Conservation (phyloP, 2,797 vertebrate species). For the Sebastes vulpes region DNA sequence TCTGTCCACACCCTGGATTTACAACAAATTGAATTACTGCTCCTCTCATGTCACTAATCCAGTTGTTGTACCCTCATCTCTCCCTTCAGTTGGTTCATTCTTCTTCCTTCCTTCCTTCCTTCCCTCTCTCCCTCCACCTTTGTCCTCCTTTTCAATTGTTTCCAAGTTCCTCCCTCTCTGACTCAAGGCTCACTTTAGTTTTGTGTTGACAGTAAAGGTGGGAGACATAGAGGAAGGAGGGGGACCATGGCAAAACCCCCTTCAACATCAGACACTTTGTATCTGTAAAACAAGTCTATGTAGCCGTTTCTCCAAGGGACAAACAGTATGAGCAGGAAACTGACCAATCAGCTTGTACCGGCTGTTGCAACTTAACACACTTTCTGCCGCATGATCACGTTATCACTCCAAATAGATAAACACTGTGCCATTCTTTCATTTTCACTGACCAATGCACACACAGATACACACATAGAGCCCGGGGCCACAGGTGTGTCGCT, state of each 20-base stretch:
- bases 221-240: neutral
- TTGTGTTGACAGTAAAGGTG: constrained; percentile 7
- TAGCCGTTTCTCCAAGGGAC: neutral
- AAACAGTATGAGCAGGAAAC: neutral
- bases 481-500: constrained; percentile 36
- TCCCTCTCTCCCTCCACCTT: constrained; percentile 23
- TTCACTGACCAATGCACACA: neutral
- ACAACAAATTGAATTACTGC: neutral
- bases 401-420: neutral
- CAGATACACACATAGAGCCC: constrained; percentile 4
- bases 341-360: neutral
- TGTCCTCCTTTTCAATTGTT: constrained; percentile 27
- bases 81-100: neutral
- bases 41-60: neutral
- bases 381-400: neutral
- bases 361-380: neutral
- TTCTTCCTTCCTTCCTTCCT: neutral
- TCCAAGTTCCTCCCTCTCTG: constrained; percentile 26
- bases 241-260: neutral
- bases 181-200: constrained; percentile 14
- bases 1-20: neutral
- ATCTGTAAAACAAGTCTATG: neutral
- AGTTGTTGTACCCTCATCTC: neutral
- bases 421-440: neutral
- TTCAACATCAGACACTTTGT: neutral